phyloP scores from a whole-genome alignment of 2,797 vertebrate genomes.

The Esox masquinongy region DNA sequence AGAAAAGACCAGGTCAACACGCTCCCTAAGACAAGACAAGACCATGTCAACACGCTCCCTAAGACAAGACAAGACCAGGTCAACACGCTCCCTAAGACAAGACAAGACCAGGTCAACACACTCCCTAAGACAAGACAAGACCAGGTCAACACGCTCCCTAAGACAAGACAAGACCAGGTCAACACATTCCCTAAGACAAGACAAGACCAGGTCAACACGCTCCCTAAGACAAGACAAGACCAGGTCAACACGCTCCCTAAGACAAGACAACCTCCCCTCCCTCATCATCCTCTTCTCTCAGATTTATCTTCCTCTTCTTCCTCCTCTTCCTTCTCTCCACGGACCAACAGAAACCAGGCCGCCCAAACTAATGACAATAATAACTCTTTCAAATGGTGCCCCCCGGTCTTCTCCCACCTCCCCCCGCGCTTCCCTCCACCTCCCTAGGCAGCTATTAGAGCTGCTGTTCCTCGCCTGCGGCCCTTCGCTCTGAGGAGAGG shows the following conservation, averaged over 20 bases:
- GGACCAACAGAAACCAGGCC: constrained; percentile 60
- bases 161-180: no score
- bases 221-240: no score
- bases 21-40: no score
- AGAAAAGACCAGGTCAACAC: constrained; percentile 25
- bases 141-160: no score
- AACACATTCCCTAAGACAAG: no score
- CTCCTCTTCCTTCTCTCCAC: constrained; percentile 27
- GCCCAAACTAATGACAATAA: constrained; percentile 77
- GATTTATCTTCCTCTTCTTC: neutral
- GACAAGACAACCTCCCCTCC: constrained; percentile 32
- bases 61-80: no score
- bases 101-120: neutral
- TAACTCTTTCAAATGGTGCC: constrained; percentile 72
- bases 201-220: no score
- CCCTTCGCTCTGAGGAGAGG: constrained; percentile 65
- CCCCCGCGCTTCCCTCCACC: constrained; percentile 39
- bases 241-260: no score
- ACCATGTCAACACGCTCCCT: no score
- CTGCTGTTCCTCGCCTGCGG: constrained; percentile 70
- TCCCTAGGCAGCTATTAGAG: constrained; percentile 76
- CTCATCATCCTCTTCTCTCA: constrained; percentile 30
- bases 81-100: no score
- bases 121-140: constrained; percentile 32
- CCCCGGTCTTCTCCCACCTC: constrained; percentile 51